A percentile compares a stretch with the other conserved stretches of the same genome.
These are phyloP conservation scores for Drosophila siamana DNA, from an alignment of 2,888 invertebrate genomes.

Conservation along the genomic window DNA sequence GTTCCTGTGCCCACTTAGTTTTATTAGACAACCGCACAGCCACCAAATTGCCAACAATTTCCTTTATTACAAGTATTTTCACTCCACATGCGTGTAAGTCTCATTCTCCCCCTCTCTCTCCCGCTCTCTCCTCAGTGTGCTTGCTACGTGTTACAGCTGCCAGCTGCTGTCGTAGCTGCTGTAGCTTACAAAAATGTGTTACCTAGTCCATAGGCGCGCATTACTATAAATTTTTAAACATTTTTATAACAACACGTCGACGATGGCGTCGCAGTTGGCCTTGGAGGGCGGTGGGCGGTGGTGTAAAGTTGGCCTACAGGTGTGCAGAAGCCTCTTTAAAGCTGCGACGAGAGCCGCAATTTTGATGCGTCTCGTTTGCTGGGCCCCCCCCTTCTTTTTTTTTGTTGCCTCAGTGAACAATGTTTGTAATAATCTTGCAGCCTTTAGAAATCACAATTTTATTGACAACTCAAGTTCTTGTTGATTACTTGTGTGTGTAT, in stretches of 20 bases:
- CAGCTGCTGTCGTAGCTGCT: too few relatives aligned
- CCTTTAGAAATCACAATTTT: conserved; percentile 79
- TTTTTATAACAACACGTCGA: conserved; percentile 16
- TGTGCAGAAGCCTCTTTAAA: conserved; percentile 65
- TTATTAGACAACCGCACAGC: conserved; percentile 69
- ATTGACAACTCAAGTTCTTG: conserved; percentile 81
- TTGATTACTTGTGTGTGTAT: conserved; percentile 74
- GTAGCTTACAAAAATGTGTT: conserved; percentile 58
- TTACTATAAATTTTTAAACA: conserved; percentile 74
- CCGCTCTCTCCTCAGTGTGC: conserved; percentile 22
- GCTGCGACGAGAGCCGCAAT: conserved; percentile 30
- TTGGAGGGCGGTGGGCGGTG: too few relatives aligned
- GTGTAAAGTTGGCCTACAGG: conserved; percentile 55
- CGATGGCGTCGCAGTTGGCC: too few relatives aligned
- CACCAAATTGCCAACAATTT: conserved; percentile 76
- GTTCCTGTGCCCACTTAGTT: conserved; percentile 72
- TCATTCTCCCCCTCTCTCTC: conserved; percentile 11
- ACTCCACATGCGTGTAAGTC: conserved; percentile 1
- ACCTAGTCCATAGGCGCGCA: conserved; percentile 66
- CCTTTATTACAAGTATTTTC: conserved; percentile 70
- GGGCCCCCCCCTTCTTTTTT: too few relatives aligned
- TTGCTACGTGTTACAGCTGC: conserved; percentile 73
- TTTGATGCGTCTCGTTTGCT: conserved; percentile 55
- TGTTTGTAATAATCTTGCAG: conserved; percentile 61
- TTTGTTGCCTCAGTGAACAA: too few relatives aligned